A percentile compares a stretch with the other conserved stretches of the same genome.
These are phyloP conservation scores for Urocyon cinereoargenteus DNA, from an alignment of 2,797 vertebrate genomes.

Conservation along the genomic window DNA sequence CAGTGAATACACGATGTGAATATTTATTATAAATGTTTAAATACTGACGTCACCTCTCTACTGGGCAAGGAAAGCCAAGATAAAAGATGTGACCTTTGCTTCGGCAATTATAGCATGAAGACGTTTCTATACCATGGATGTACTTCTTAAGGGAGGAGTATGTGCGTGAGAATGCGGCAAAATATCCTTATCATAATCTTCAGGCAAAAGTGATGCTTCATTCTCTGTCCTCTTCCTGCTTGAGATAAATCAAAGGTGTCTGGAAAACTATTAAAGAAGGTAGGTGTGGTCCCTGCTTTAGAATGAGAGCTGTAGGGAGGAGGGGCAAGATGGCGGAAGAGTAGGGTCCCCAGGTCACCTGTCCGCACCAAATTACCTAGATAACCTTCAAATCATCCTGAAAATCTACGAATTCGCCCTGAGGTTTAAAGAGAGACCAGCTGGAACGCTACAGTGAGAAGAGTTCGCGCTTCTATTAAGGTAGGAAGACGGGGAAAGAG, in stretches of 20 bases:
- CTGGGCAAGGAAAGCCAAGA: background rate
- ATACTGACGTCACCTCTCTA: background rate
- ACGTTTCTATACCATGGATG: background rate
- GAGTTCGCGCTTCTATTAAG: no score
- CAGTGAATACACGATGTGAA: slow-evolving; percentile 27
- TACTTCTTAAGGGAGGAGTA: background rate
- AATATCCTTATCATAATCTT: background rate
- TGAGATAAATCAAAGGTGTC: background rate
- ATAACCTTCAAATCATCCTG: no score
- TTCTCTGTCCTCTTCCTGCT: background rate
- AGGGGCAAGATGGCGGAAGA: no score
- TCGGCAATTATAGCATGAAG: background rate
- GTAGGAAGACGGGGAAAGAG: no score
- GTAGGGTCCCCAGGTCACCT: no score
- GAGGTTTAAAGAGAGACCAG: no score
- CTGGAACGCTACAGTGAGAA: no score
- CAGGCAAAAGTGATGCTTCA: background rate
- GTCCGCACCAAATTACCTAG: no score
- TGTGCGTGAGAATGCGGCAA: background rate
- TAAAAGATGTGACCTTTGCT: background rate
- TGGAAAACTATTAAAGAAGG: background rate
- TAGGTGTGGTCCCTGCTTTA: background rate
- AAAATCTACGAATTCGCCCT: no score
- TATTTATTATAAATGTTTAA: slow-evolving; percentile 50
- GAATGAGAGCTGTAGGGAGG: background rate